Conservation (phyloP, 2,113 vertebrate genomes). For the Protomyctophum bolini region DNA sequence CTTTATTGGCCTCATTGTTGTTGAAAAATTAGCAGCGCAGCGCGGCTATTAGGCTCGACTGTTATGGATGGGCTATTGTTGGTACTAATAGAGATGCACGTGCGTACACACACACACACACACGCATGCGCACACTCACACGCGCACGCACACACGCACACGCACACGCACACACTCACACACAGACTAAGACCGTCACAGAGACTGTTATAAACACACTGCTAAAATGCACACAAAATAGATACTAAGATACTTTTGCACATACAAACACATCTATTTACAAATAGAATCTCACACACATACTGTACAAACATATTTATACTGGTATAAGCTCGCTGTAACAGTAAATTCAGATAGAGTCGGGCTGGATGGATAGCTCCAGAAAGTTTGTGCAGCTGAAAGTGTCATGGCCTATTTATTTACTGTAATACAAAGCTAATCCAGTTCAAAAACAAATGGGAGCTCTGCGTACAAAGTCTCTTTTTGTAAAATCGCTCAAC, state of each 20-base stretch:
- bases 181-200: background rate
- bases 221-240: background rate
- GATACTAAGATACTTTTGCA: background rate
- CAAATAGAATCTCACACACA: background rate
- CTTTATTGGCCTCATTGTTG: slow-evolving; percentile 29
- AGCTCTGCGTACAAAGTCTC: too few species aligned
- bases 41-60: slow-evolving; percentile 17
- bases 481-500: too few species aligned
- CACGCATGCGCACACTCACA: background rate
- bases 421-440: too few species aligned
- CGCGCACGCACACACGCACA: background rate
- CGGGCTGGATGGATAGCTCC: too few species aligned
- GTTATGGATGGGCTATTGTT: slow-evolving; percentile 21
- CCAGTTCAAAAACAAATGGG: too few species aligned
- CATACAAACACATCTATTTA: background rate
- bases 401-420: too few species aligned
- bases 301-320: background rate
- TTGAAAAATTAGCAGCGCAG: slow-evolving; percentile 17
- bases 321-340: too few species aligned
- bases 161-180: background rate
- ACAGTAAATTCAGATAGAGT: too few species aligned
- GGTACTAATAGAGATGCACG: slow-evolving; percentile 9
- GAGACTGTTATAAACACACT: background rate
- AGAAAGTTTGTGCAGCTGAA: too few species aligned
- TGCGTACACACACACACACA: background rate